Base-by-base conservation (phyloP, 2,888 invertebrate genomes). In the Caenorhabditis angaria region DNA sequence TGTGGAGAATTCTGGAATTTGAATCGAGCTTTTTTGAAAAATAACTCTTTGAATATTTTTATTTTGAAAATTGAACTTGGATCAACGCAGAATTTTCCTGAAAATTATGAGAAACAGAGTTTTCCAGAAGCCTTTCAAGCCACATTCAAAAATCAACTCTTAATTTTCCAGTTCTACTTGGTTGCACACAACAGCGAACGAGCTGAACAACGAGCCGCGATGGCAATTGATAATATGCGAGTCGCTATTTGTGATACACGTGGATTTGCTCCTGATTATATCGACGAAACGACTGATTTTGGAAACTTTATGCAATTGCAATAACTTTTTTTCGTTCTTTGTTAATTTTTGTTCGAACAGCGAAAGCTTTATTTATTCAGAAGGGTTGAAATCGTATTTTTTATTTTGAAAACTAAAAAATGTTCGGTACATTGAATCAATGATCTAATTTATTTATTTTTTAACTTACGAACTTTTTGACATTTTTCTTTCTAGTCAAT, bases 211-310 rank as follows among this genome's bases (percentile, higher is more conserved):
- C 70, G 85, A 58, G 68, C 86, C 8, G 84, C 86, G 27, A 81
- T 86, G 28, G 86, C 83, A 2, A 76, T 86, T 27, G 86, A 86
- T 71, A 86, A 86, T 59, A 85, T 86, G 71, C 55, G 85, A 58
- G 84, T 86, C 8, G 86, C 86, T 2, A 83, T 85, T 22, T 85
- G 85, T 51, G 85, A 85, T 64, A 70, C 80, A 0, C 62, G 73
- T 55, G 77, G 80, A 28, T 82, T 76, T 62, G 77, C 80, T 4
- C 78, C 82, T 1, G 78, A 80, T 32, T 77, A 80, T 60, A 76
- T 76, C n/a, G 73, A 80, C 25, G 80, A 80, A 50, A 72, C 67
- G 18, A 65, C 66, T 22, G 73, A 71, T 48, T 73, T 73, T 27
- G 61, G 65, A 35, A 67, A 51, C 56, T 59, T 68, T 58, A 25